Percentiles rank a stretch among this genome's conserved stretches.
phyloP scores from a whole-genome alignment of 2,888 invertebrate genomes.

The Meloe dianella region DNA sequence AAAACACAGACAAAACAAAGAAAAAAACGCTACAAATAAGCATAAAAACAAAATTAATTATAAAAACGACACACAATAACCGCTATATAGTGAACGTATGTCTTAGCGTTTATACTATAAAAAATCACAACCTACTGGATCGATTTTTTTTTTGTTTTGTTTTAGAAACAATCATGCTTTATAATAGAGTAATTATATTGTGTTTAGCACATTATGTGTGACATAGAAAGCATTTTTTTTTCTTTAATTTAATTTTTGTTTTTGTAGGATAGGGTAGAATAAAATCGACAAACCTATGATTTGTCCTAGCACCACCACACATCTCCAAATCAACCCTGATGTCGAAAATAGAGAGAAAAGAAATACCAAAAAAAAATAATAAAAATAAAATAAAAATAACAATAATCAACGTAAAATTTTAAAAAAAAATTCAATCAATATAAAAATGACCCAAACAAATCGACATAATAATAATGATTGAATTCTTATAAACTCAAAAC shows the following conservation, averaged over 20 bases:
- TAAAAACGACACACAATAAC: too few species aligned
- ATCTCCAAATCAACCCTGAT: slow-evolving; percentile 70
- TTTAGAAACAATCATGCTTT: slow-evolving; percentile 12
- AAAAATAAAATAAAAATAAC: neutral
- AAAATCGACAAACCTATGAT: slow-evolving; percentile 69
- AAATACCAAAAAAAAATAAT: slow-evolving; percentile 27
- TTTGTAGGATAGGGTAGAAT: slow-evolving; percentile 16
- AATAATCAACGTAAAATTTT: neutral
- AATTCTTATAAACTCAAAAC: slow-evolving; percentile 2
- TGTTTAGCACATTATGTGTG: slow-evolving; percentile 50
- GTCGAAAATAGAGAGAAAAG: slow-evolving; percentile 37
- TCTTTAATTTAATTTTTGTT: slow-evolving; percentile 42
- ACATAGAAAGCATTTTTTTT: slow-evolving; percentile 55
- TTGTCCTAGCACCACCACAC: slow-evolving; percentile 69
- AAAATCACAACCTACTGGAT: neutral
- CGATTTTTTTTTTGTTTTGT: too few species aligned
- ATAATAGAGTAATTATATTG: slow-evolving; percentile 26
- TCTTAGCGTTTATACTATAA: slow-evolving; percentile 1
- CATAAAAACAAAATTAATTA: neutral
- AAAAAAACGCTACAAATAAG: neutral
- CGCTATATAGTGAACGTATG: neutral
- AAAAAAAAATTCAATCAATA: neutral
- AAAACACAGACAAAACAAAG: neutral
- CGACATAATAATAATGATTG: too few species aligned
- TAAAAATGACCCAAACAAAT: too few species aligned